Evolutionary conservation across 2,113 vertebrate genomes (phyloP), one percentile per base, ranked within the genome.

Genomic region (Salvator merianae): DNA sequence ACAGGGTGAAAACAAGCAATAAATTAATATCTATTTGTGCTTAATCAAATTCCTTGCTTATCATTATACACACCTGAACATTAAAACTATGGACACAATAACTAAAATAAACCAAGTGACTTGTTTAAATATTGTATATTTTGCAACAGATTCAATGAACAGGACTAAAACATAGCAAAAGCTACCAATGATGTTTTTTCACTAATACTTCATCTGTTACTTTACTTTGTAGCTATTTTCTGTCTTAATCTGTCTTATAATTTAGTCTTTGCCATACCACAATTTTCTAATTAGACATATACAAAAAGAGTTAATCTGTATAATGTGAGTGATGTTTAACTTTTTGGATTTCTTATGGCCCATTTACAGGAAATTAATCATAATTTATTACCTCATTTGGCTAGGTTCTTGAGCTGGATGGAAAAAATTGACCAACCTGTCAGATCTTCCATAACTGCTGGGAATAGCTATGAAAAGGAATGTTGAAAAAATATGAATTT

Each of bases 341-440:
- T 38, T 50, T 72, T n/a, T 14, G 8, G 12, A 47, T 4, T 72
- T 14, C 16, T 32, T 43, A 36, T 82, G 55, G 81, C 20, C 34
- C 30, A 82, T 82, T 72, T 36, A 34, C 30, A 43, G 36, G 36
- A 62, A 12, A 20, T 50, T 74, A 0, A 0, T 0, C 20, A 66
- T 9, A 26, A 12, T 79, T 38, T 69, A 81, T 79, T 69, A 86
- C 84, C 85, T 88, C 69, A 38, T 34, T 75, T 40, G 65, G 38
- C 10, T 0, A 0, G 69, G 47, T 1, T 10, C 53, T 84, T 75
- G 0, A 26, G 43, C 7, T 26, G 38, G 53, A 24, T 32, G 30
- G 28, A 32, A 70, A 78, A 40, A 73, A 9, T 40, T 28, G 16
- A 18, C 13, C 3, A 81, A 13, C 26, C 30, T 28, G 68, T 0